Evolutionary conservation across 2,888 invertebrate genomes (phyloP), one percentile per base, ranked within the genome.

Genomic region (Himalopsyche kuldschensis): DNA sequence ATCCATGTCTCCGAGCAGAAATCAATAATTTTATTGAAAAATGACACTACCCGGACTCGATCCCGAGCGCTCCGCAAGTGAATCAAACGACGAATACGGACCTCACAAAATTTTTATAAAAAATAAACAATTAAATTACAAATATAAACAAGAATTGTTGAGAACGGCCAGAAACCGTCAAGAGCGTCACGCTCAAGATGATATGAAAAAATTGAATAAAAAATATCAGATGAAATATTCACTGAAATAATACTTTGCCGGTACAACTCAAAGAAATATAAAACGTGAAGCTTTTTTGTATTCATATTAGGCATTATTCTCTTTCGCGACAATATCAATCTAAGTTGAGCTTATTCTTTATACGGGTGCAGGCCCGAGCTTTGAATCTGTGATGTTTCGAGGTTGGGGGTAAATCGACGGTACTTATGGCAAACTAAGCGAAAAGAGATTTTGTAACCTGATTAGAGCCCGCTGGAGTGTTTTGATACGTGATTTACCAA

Each of bases 381-480:
- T 55, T 55, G 55, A 55, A 55, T 55, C 55, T 24, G 24, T 55
- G 55, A 20, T 55, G 55, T 20, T 55, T 55, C 55, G 75, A 69
- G 80, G 80, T 80, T 24, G 80, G 69, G 55, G 80, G 80, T 80
- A 80, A 80, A 80, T 80, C 80, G 80, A 80, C 35, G 80, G 80
- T 80, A 46, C 80, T 80, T 80, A 69, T 80, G 69, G 80, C 69
- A 80, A 80, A 80, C 80, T 80, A 80, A 80, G 80, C 80, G 80
- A 80, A 80, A 80, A 75, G 80, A 80, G 75, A 80, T 80, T 80
- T 41, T 75, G 41, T 80, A 80, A 69, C 80, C 80, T 55, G 55
- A 55, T 55, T 55, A 55, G 10, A 15, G 55, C 55, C 4, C 55
- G 6, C 6, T 55, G 55, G 55, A 55, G 55, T 55, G 55, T 55